Evolutionary conservation across 2,888 invertebrate species (phyloP).

Genomic region (Acleris cristana): DNA sequence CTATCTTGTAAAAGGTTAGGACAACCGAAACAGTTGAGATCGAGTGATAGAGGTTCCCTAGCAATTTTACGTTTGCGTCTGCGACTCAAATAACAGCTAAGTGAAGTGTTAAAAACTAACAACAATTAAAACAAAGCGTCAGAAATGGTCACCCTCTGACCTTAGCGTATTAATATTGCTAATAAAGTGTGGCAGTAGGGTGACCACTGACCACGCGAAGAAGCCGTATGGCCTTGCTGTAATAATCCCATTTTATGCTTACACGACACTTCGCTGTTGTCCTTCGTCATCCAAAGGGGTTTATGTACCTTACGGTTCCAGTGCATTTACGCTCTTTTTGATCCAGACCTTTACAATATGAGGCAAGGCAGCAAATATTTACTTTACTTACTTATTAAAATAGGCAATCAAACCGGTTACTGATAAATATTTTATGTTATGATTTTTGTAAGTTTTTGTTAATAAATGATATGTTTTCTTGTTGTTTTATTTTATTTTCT

Average conservation of each 20-base stretch:
- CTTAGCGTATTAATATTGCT: slow-evolving; percentile 13
- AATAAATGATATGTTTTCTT: background rate
- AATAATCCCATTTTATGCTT: slow-evolving; percentile 15
- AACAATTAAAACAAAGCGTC: background rate
- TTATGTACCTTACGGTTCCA: too few relatives aligned
- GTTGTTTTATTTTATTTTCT: slow-evolving; percentile 3
- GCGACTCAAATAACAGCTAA: too few relatives aligned
- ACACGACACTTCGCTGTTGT: slow-evolving; percentile 1
- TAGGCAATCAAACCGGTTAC: too few relatives aligned
- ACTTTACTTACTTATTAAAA: too few relatives aligned
- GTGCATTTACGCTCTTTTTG: too few relatives aligned
- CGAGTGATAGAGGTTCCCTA: too few relatives aligned
- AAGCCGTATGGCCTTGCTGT: slow-evolving; percentile 25
- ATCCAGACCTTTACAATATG: too few relatives aligned
- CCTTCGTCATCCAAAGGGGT: background rate
- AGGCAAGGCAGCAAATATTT: too few relatives aligned
- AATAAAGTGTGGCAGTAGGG: slow-evolving; percentile 21
- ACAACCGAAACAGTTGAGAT: too few relatives aligned
- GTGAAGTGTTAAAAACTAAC: background rate
- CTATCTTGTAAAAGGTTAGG: too few relatives aligned
- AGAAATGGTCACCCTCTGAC: slow-evolving; percentile 13
- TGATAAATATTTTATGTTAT: background rate
- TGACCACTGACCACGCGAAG: slow-evolving; percentile 19
- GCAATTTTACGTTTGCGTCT: too few relatives aligned
- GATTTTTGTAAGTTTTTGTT: slow-evolving; percentile 1